Base-by-base conservation (phyloP, 1,140 invertebrate species). In the Papilio machaon region DNA sequence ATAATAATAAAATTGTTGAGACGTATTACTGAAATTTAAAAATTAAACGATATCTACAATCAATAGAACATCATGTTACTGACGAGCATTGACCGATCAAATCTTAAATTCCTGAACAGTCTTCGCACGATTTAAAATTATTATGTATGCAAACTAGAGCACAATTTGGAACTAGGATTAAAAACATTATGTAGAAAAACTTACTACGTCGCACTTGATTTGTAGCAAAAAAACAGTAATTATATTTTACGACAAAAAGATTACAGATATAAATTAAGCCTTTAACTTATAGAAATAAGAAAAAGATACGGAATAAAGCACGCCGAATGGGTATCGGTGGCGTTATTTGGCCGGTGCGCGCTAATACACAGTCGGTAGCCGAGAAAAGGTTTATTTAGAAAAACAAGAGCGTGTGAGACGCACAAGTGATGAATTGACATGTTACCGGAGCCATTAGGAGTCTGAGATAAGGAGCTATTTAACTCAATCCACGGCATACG, bases 371-470 rank as follows among this genome's bases (percentile, higher is more conserved):
- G 81, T 58, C 73, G 73, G 81, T 82, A 83, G 82, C 80, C 67
- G 84, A 84, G 87, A 88, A 87, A 86, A 88, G 83, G 80, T 85
- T 88, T 86, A 89, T 86, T 88, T 87, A 85, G 84, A 89, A 81
- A 87, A 84, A 84, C 81, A 83, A 87, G 85, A 85, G 87, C 85
- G 86, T 87, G 85, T 88, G 86, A 89, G 86, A 86, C 84, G 84
- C 82, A 83, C 83, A 83, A 83, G 89, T 91, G 90, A 91, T 91
- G 90, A 91, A 91, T 91, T 90, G 90, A 91, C 88, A 89, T 91
- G 89, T 91, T 89, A 84, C 85, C 82, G 83, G 79, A 84, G 85
- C 90, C 90, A 91, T 91, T 91, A 91, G 89, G 86, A 79, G 84
- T 73, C 81, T 11, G 82, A 86, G 89, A 91, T 91, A 91, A 90